phyloP scores from a whole-genome alignment of 2,113 vertebrate genomes.

The Thamnophis sirtalis region DNA sequence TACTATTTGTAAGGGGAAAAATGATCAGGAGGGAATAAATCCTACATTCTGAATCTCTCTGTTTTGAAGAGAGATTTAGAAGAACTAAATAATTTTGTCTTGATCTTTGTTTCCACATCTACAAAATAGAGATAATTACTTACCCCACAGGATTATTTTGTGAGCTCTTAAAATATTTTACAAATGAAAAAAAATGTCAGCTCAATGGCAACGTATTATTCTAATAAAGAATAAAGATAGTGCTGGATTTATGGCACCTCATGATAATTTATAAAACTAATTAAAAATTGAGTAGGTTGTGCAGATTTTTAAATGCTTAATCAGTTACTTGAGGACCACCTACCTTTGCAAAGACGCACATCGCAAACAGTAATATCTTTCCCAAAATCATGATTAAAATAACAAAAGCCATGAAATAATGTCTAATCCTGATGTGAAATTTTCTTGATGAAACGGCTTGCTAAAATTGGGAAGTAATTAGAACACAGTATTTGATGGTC shows the following conservation, averaged over 20 bases:
- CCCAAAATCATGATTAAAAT: conserved; percentile 60
- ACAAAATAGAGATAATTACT: conserved; percentile 28
- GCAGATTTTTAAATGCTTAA: conserved; percentile 54
- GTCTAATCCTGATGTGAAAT: conserved; percentile 53
- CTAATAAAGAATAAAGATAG: conserved; percentile 46
- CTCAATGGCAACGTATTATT: conserved; percentile 42
- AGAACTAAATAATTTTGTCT: conserved; percentile 22
- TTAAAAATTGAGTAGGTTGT: conserved; percentile 52
- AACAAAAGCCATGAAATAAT: conserved; percentile 57
- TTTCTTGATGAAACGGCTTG: conserved; percentile 60
- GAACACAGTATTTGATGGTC: conserved; percentile 62
- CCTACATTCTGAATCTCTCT: neutral
- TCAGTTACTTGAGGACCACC: conserved; percentile 53
- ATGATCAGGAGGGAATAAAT: neutral
- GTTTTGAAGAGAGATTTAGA: neutral
- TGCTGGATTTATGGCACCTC: conserved; percentile 42
- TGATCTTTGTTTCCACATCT: conserved; percentile 21
- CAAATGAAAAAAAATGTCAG: conserved; percentile 18
- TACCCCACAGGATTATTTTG: conserved; percentile 41
- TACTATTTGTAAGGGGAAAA: neutral
- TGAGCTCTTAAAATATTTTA: conserved; percentile 28
- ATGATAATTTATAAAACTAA: conserved; percentile 58
- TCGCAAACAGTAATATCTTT: conserved; percentile 52
- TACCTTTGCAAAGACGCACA: conserved; percentile 52
- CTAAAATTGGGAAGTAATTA: conserved; percentile 62